phyloP scores from a whole-genome alignment of 2,797 vertebrate genomes.

The Periophthalmus magnuspinnatus region DNA sequence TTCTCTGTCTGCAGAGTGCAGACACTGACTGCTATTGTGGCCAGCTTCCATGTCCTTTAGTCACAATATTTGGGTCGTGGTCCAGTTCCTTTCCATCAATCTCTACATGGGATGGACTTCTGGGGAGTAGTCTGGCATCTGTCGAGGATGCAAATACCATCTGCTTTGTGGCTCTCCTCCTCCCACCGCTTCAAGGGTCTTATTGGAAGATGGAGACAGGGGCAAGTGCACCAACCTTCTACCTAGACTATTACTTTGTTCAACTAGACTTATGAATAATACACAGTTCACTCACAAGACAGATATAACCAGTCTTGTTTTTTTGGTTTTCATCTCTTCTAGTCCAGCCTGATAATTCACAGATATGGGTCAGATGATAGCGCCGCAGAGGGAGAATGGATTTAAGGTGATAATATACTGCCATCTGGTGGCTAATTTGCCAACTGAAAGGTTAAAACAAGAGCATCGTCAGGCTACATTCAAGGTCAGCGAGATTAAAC shows the following conservation, averaged over 20 bases:
- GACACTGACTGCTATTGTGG: conserved; percentile 14
- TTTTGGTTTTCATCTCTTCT: conserved; percentile 41
- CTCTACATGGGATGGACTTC: conserved; percentile 37
- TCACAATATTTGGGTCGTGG: conserved; percentile 21
- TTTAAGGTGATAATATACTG: conserved; percentile 49
- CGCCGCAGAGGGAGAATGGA: conserved; percentile 49
- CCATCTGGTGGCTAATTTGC: conserved; percentile 63
- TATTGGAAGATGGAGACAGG: conserved; percentile 37
- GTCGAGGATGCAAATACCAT: conserved; percentile 67
- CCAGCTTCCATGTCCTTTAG: conserved; percentile 11
- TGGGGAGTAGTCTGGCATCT: conserved; percentile 53
- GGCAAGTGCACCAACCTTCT: conserved; percentile 16
- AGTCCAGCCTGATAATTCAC: conserved; percentile 48
- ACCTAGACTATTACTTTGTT: conserved; percentile 26
- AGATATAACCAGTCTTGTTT: conserved; percentile 10
- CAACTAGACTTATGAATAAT: conserved; percentile 36
- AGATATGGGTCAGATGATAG: conserved; percentile 74
- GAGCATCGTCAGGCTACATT: background rate
- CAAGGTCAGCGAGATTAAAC: background rate
- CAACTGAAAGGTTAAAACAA: background rate
- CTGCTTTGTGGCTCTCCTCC: conserved; percentile 63
- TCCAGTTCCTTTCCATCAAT: conserved; percentile 32
- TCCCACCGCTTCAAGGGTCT: conserved; percentile 54
- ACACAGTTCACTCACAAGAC: conserved; percentile 40
- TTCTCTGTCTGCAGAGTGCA: background rate